These are phyloP conservation scores for Dipodomys spectabilis DNA, from an alignment of 2,113 vertebrate species.

Conservation along the genomic window DNA sequence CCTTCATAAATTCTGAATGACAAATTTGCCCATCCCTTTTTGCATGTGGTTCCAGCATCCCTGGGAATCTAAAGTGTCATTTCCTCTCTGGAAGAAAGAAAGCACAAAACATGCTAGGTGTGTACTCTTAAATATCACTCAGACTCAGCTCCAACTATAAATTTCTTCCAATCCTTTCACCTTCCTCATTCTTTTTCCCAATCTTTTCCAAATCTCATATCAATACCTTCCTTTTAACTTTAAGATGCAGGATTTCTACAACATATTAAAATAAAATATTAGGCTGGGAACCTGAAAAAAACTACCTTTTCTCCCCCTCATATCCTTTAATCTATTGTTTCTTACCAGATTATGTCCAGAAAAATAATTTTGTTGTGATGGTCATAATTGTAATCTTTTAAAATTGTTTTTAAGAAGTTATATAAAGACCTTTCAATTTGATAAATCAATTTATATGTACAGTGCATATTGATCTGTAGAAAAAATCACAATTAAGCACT, in stretches of 20 bases:
- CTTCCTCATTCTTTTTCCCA: constrained; percentile 3
- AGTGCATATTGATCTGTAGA: too few relatives aligned
- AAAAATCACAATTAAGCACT: background rate
- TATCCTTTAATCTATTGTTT: constrained; percentile 28
- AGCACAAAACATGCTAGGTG: constrained; percentile 54
- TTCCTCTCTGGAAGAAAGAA: constrained; percentile 63
- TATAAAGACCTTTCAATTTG: too few relatives aligned
- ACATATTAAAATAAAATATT: constrained; percentile 51
- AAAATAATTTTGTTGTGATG: background rate
- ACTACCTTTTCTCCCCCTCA: background rate
- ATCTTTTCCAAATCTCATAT: constrained; percentile 38
- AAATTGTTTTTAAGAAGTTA: too few relatives aligned
- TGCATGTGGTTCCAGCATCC: constrained; percentile 71
- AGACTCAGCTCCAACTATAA: constrained; percentile 51
- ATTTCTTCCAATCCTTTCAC: constrained; percentile 62
- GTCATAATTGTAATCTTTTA: background rate
- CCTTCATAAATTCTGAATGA: constrained; percentile 81
- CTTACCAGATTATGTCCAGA: background rate
- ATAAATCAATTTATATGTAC: too few relatives aligned
- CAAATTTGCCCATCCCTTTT: constrained; percentile 75
- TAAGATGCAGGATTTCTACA: constrained; percentile 67
- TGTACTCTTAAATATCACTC: constrained; percentile 59
- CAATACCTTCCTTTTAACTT: constrained; percentile 56
- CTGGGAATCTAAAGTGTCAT: constrained; percentile 69
- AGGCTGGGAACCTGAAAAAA: background rate